These are phyloP conservation scores for Alcis repandata DNA, from an alignment of 2,888 invertebrate genomes.

Conservation along the genomic window DNA sequence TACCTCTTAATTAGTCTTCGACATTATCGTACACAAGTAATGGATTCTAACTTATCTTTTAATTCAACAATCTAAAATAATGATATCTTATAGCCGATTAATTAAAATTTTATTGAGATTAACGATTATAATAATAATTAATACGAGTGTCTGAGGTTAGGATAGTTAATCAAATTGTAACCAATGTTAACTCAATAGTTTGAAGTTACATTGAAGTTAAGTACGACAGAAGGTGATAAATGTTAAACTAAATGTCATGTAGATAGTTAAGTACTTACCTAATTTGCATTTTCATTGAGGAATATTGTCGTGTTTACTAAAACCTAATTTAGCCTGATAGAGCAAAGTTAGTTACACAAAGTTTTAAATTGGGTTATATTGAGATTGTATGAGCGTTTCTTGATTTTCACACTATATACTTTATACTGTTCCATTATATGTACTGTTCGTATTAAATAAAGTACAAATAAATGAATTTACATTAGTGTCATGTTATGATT, in stretches of 20 bases:
- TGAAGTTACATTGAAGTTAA: slow-evolving; percentile 1
- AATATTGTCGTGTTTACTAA: neutral
- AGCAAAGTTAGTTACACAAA: no score
- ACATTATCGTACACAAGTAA: slow-evolving; percentile 24
- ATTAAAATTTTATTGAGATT: slow-evolving; percentile 25
- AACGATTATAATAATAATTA: slow-evolving; percentile 26
- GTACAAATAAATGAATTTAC: no score
- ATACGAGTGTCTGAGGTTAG: slow-evolving; percentile 9
- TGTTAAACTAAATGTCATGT: slow-evolving; percentile 2
- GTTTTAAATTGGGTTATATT: no score
- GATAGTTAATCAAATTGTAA: slow-evolving; percentile 9
- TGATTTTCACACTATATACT: no score
- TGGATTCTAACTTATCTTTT: slow-evolving; percentile 14
- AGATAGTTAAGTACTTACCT: neutral
- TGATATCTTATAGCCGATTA: slow-evolving; percentile 12
- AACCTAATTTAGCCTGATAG: no score
- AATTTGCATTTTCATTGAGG: slow-evolving; percentile 3
- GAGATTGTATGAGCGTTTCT: no score
- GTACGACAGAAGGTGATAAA: slow-evolving; percentile 4
- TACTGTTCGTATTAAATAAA: no score
- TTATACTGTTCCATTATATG: no score
- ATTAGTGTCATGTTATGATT: no score
- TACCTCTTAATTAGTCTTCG: slow-evolving; percentile 18
- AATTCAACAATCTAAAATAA: slow-evolving; percentile 19
- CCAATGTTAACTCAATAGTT: neutral